A percentile compares a stretch with the other conserved stretches of the same genome.
phyloP scores from a whole-genome alignment of 1,140 invertebrate species.

The Cardiocondyla obscurior region DNA sequence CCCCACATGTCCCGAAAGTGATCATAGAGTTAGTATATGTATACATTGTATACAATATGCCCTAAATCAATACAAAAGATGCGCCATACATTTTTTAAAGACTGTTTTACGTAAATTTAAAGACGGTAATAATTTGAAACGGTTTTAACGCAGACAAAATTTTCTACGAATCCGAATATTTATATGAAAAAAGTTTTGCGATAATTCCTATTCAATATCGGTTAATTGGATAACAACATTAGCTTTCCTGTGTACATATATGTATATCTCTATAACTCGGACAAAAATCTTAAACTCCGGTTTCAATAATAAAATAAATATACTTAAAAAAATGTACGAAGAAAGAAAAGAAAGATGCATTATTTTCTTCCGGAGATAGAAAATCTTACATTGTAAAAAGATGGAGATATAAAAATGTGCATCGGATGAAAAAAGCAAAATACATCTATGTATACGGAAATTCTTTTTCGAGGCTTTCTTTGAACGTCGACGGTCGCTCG shows the following conservation, averaged over 20 bases:
- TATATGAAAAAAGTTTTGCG: no score
- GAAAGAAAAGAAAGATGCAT: neutral
- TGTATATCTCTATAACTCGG: neutral
- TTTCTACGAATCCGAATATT: no score
- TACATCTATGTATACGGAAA: slow-evolving; percentile 34
- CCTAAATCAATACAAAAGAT: neutral
- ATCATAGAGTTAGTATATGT: neutral
- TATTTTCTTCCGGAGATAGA: slow-evolving; percentile 35
- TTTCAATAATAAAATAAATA: neutral
- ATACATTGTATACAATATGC: neutral
- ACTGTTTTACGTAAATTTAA: no score
- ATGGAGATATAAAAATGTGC: slow-evolving; percentile 45
- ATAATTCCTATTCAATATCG: no score
- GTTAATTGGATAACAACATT: no score
- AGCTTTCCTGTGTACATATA: no score
- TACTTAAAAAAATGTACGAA: slow-evolving; percentile 9
- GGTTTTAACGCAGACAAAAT: no score
- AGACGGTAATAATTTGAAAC: no score
- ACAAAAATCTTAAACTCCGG: neutral
- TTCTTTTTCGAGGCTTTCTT: slow-evolving; percentile 50
- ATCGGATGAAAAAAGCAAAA: slow-evolving; percentile 32
- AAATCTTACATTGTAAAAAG: neutral
- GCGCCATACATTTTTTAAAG: no score
- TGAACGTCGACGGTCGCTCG: slow-evolving; percentile 37
- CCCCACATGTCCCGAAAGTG: neutral